A percentile compares a stretch with the other conserved stretches of the same genome.
Evolutionary conservation across 2,888 invertebrate genomes (phyloP).

Genomic region (Mimachlamys varia): DNA sequence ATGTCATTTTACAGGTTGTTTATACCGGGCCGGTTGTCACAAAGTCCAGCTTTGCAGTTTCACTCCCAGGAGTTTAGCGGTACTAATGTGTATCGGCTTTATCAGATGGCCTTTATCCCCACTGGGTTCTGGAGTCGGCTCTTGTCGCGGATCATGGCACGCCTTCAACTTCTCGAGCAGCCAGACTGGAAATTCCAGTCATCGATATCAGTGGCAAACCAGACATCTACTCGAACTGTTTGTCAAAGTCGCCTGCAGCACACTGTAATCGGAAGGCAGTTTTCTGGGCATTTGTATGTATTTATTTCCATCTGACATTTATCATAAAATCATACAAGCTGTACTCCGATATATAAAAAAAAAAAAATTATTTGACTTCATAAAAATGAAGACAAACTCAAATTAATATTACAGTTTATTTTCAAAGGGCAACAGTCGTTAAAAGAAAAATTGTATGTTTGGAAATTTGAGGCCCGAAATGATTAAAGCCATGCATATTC

Average conservation of each 20-base stretch:
- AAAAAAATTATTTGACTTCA: too few species aligned
- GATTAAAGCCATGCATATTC: too few species aligned
- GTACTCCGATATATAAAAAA: too few species aligned
- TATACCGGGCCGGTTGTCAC: slow-evolving; percentile 71
- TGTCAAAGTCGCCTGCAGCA: background rate
- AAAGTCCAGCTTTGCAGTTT: slow-evolving; percentile 56
- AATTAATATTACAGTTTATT: too few species aligned
- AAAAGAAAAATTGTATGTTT: too few species aligned
- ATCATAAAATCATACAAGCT: too few species aligned
- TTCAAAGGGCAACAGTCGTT: too few species aligned
- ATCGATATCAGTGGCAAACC: slow-evolving; percentile 38
- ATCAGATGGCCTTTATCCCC: slow-evolving; percentile 73
- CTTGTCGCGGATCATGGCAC: slow-evolving; percentile 70
- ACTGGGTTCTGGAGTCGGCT: slow-evolving; percentile 76
- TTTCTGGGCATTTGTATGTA: background rate
- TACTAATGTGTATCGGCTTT: slow-evolving; percentile 68
- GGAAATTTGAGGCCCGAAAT: too few species aligned
- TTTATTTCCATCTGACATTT: background rate
- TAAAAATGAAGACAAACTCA: too few species aligned
- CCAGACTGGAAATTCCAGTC: slow-evolving; percentile 57
- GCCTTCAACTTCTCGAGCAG: slow-evolving; percentile 59
- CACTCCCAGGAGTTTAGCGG: slow-evolving; percentile 44
- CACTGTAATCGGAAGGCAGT: slow-evolving; percentile 21
- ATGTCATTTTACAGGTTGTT: slow-evolving; percentile 67
- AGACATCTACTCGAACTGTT: background rate